Evolutionary conservation across 1,140 invertebrate genomes (phyloP).

Genomic region (Drosophila sturtevanti): DNA sequence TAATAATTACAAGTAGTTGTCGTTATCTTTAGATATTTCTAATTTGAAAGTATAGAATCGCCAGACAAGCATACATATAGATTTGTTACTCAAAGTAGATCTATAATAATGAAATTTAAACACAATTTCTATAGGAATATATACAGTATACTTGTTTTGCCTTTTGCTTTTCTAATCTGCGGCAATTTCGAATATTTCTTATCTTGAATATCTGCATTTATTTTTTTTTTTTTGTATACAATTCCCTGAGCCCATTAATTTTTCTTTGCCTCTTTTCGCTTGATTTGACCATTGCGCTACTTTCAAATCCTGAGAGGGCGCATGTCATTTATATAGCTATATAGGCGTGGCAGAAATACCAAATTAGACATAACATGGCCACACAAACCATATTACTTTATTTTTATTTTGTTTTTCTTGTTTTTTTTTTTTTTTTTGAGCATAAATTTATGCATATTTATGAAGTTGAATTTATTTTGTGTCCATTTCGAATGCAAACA

Average conservation of each 20-base stretch:
- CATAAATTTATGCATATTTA: constrained; percentile 79
- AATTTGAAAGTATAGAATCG: too few species aligned
- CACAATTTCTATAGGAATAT: too few species aligned
- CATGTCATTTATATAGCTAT: constrained; percentile 43
- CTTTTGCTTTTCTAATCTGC: not conserved
- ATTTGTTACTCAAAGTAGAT: too few species aligned
- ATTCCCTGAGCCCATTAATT: constrained; percentile 70
- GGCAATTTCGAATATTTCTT: not conserved
- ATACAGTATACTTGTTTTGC: not conserved
- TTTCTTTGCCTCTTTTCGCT: constrained; percentile 54
- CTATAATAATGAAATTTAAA: too few species aligned
- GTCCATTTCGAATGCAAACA: constrained; percentile 80
- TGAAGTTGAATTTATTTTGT: constrained; percentile 63
- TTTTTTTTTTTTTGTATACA: not conserved
- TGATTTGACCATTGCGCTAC: constrained; percentile 46
- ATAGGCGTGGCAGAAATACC: constrained; percentile 35
- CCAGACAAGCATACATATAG: too few species aligned
- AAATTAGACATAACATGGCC: constrained; percentile 22
- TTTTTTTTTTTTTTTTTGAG: constrained; percentile 21
- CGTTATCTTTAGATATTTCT: too few species aligned
- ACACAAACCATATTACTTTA: constrained; percentile 44
- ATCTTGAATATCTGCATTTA: not conserved
- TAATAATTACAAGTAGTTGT: not conserved
- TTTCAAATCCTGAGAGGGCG: constrained; percentile 42
- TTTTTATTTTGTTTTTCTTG: constrained; percentile 6